These are phyloP conservation scores for Drosophila nr. perissopoda DNA, from an alignment of 2,888 invertebrate genomes.

Conservation along the genomic window DNA sequence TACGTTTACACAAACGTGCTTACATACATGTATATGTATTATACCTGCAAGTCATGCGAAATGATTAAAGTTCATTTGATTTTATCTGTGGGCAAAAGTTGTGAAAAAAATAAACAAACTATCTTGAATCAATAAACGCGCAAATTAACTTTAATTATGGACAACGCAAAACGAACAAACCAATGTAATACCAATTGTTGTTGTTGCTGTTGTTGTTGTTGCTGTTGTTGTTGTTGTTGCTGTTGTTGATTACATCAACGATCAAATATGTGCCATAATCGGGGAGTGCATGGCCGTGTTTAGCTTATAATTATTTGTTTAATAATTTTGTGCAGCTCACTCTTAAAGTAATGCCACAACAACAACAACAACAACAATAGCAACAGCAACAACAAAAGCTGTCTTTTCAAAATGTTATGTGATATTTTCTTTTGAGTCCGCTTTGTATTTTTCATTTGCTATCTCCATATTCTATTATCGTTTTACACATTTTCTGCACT, in stretches of 20 bases:
- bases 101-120: conserved; percentile 19
- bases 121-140: conserved; percentile 51
- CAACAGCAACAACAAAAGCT: conserved; percentile 13
- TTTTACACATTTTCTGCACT: conserved; percentile 13
- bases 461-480: conserved; percentile 9
- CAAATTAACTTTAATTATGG: conserved; percentile 62
- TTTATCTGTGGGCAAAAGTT: conserved; percentile 22
- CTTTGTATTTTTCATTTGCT: background rate
- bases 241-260: conserved; percentile 55
- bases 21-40: background rate
- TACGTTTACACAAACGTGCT: conserved; percentile 4
- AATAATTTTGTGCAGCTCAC: conserved; percentile 7
- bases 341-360: background rate
- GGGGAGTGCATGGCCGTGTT: conserved; percentile 14
- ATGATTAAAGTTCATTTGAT: conserved; percentile 28
- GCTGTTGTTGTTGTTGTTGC: conserved; percentile 13
- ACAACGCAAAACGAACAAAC: conserved; percentile 21
- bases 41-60: conserved; percentile 31
- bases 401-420: conserved; percentile 6
- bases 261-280: conserved; percentile 26
- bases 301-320: conserved; percentile 30
- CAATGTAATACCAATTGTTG: conserved; percentile 30
- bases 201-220: conserved; percentile 22
- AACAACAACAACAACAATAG: background rate
- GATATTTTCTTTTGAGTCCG: conserved; percentile 4